Evolutionary conservation across 2,888 invertebrate species (phyloP), one percentile per base, ranked within the genome.

Genomic region (Nudaria mundana): DNA sequence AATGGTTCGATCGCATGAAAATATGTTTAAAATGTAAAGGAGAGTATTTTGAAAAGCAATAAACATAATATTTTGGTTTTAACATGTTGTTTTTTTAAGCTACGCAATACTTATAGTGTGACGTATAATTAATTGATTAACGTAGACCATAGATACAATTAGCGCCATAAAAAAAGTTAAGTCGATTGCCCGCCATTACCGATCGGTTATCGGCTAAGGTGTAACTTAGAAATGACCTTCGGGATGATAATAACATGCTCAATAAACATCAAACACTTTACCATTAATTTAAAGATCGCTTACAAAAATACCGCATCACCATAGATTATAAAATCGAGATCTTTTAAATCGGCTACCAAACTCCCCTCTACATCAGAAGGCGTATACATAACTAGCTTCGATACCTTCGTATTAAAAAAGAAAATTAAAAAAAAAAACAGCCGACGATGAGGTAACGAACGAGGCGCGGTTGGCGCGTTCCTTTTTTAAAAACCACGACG

Each of bases 401-500:
- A 71, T 76, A 79, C 73, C 73, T 75, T 74, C 52, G 71, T 71
- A 63, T 70, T 47, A 73, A 77, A 79, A 79, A 82, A 82, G 52
- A 60, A 65, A 71, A 65, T 60, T 61, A 53, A 61, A 72, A 79
- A 72, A 80, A 79, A 80, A 75, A 72, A 81, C 39, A 79, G 65
- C 71, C 78, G 76, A 77, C 79, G 85, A 85, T 86, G 86, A 86
- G 84, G 86, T 83, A 86, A 86, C 87, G 85, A 85, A 82, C 82
- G 82, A 81, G 81, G 83, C 82, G 81, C 84, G 81, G 79, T 83
- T 80, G 67, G 76, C 67, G 79, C 80, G 80, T 87, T 85, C 84
- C 76, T 87, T 87, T 87, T 86, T 87, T 81, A 81, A 83, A 82
- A 77, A 67, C 70, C 68, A 64, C 84, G 69, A 75, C 86, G 86